Base-by-base conservation (phyloP, 2,888 invertebrate genomes). In the Sabellastarte sp. region DNA sequence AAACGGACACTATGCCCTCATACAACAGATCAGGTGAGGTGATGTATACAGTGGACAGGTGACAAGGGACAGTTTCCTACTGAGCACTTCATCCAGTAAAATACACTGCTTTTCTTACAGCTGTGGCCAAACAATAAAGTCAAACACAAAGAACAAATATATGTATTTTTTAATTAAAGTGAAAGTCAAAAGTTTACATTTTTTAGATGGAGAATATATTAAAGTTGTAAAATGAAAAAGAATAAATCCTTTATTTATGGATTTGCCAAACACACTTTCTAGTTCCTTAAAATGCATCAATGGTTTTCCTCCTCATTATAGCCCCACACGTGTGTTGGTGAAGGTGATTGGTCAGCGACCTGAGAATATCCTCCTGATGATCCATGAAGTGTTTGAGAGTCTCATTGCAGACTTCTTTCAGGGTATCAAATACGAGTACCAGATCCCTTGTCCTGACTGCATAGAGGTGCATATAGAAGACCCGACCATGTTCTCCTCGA, bases 361-460 rank as follows among this genome's bases (percentile, higher is more conserved):
- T 50, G 82, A 82, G 68, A 83, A 82, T 67, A 74, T 81, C 10
- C 63, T 82, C n/a, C 77, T 81, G 63, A 65, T 83, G 32, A 76
- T 83, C 5, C 81, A 83, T 70, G 83, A 83, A 68, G 80, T 82
- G 30, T 72, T 82, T 52, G 82, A 82, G 66, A 73, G 74, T 15
- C 73, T 83, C 57, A 81, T 83, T 28, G 65, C 72, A 1, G 81
- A 82, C 63, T 80, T 80, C 3, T 83, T 81, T 72, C 63, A 74
- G 60, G 83, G 82, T 10, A 80, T 83, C 15, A 73, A 73, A 24
- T 83, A 83, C 63, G 82, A 82, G 59, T 80, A 76, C 70, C 70
- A 68, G 41, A 70, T 83, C 3, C 83, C 83, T 1, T 83, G 83
- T 66, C 66, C 71, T 32, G 82, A 81, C 52, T 83, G 82, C 63